Evolutionary conservation across 2,797 vertebrate species (phyloP).

Genomic region (Sebastes kiyomatsui): DNA sequence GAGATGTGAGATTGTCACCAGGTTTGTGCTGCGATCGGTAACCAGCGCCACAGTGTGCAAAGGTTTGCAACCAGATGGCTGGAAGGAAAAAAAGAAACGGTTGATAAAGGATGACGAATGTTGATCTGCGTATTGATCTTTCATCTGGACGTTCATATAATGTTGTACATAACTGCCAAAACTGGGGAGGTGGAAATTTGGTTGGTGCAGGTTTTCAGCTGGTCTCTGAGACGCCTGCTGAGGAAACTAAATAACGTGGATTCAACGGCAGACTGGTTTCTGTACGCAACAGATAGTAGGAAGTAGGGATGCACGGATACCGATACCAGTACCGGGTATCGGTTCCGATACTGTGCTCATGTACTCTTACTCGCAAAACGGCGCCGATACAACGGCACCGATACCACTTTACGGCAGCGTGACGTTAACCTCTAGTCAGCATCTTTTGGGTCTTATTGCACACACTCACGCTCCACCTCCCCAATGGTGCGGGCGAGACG

Average conservation of each 20-base stretch:
- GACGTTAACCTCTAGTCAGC: too few relatives aligned
- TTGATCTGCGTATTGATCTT: conserved; percentile 12
- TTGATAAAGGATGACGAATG: conserved; percentile 6
- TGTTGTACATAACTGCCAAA: conserved; percentile 27
- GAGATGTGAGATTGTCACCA: not conserved
- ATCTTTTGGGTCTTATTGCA: too few relatives aligned
- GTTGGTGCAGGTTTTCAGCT: conserved; percentile 64
- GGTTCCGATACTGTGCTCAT: too few relatives aligned
- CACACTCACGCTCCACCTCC: too few relatives aligned
- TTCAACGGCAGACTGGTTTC: conserved; percentile 48
- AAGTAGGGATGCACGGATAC: not conserved
- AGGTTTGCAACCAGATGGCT: not conserved
- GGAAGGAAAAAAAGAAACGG: not conserved
- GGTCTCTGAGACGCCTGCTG: conserved; percentile 67
- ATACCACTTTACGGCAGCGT: too few relatives aligned
- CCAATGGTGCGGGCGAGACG: too few relatives aligned
- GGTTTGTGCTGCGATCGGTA: not conserved
- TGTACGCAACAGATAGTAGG: conserved; percentile 1
- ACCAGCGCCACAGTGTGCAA: not conserved
- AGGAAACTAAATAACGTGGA: not conserved
- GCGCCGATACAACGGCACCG: too few relatives aligned
- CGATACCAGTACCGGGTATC: too few relatives aligned
- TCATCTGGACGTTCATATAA: conserved; percentile 38
- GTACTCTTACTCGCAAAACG: too few relatives aligned
- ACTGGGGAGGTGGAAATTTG: conserved; percentile 2